Base-by-base conservation (phyloP, 2,888 invertebrate species). In the Amiota mariae region DNA sequence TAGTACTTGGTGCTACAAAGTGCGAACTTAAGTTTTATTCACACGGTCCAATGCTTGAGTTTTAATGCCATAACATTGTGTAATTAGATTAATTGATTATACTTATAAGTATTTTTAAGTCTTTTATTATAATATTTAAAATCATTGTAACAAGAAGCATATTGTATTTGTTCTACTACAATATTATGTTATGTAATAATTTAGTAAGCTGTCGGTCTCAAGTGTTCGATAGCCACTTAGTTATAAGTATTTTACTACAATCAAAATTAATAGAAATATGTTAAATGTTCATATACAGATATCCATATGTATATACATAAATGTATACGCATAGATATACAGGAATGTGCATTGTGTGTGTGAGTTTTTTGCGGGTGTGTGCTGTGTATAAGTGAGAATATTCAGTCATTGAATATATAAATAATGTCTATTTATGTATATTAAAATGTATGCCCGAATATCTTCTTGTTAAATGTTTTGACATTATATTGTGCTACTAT, bases 381-480 rank as follows among this genome's bases (percentile, higher is more conserved):
- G 66, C 3, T 48, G 13, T 47, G 48, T 47, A 51, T 51, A 67
- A 20, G 57, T 57, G 57, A 11, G 18, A n/a, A 24, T 24, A 57
- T 57, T 57, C 18, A 57, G 57, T 18, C 18, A 18, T 57, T 59
- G 85, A 86, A 86, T 84, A 82, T 82, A 84, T 83, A 82, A 82
- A 84, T 82, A 85, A 85, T 86, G 78, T 78, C 85, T 82, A 85
- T 86, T 83, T 83, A 83, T 83, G 86, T 78, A 85, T 84, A 86
- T 84, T 85, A 79, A 80, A 78, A 78, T 71, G 51, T 51, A 67
- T 63, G 51, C 20, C 20, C 18, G 20, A 67, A 47, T 24, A 51
- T 67, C 51, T 51, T 15, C 24, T 51, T 67, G 51, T 67, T 67
- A 51, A 67, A 67, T 67, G 51, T 67, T 67, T 66, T 18, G 51